Evolutionary conservation across 1,140 invertebrate species (phyloP), one percentile per base, ranked within the genome.

Genomic region (Drosophila miranda): DNA sequence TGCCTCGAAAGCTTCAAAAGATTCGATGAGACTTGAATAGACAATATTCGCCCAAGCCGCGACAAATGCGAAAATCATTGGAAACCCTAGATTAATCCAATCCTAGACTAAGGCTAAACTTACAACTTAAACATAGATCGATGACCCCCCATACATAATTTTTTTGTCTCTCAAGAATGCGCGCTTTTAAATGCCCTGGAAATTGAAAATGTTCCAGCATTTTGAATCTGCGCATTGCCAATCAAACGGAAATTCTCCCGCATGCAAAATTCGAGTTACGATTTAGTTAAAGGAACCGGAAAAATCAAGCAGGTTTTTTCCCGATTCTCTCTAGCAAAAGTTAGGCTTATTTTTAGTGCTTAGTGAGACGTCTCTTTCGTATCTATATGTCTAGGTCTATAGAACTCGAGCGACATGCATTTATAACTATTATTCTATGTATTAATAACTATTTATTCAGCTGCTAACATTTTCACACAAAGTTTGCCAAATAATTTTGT

Each of bases 21-120:
- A 86, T 87, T 86, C 82, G 81, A 84, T 86, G 82, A 87, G 82
- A 86, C 82, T 86, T 87, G 78, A 86, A 87, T 82, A 87, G 69
- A 63, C 68, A 66, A 77, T 66, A 68, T 69, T 62, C 63, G 62
- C 58, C 55, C 55, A 53, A 48, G 54, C 70, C 55, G 80, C 67
- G 76, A 61, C 56, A 54, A 57, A 53, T 66, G 67, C 52, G 72
- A 74, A 81, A 77, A 81, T 75, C 74, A 86, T 71, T 87, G 73
- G 48, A 68, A 66, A 80, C 58, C 69, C 58, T 79, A 75, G 77
- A 41, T 60, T 81, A 81, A 69, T 61, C 66, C 60, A 67, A 75
- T 59, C 59, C 54, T 68, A 64, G 79, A 23, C 19, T 60, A 57
- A 63, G 68, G 34, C 52, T 67, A 61, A 28, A 42, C 46, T 43